Evolutionary conservation across 35 echinoderm and acorn worm species (phyloP).

Genomic region (Amphiura filiformis): DNA sequence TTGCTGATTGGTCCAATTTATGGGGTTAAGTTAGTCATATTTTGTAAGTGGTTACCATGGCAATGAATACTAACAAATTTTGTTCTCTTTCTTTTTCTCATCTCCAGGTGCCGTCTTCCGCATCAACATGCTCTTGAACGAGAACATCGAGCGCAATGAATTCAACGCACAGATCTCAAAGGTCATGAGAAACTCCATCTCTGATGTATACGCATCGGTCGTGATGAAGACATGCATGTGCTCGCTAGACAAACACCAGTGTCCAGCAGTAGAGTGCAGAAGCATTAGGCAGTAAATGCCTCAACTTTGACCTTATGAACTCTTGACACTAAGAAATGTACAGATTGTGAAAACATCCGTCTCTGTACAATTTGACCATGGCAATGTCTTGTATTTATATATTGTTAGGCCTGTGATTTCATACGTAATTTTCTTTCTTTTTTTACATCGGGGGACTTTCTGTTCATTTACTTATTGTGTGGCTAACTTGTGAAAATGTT

Average conservation of each 20-base stretch:
- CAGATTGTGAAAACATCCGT: neutral
- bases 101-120: conserved; percentile 54
- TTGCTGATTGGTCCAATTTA: too few species aligned
- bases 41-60: too few species aligned
- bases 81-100: neutral
- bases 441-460: too few species aligned
- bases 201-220: neutral
- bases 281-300: conserved; percentile 17
- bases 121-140: conserved; percentile 29
- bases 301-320: neutral
- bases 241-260: conserved; percentile 36
- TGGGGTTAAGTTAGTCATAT: too few species aligned
- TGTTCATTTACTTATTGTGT: too few species aligned
- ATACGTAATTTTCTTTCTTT: neutral
- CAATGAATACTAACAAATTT: neutral
- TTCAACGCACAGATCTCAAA: conserved; percentile 12
- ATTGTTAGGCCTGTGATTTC: neutral
- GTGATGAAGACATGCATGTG: conserved; percentile 39
- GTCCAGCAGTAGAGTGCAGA: conserved; percentile 28
- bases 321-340: neutral
- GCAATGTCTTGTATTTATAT: neutral
- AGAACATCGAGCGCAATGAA: conserved; percentile 12
- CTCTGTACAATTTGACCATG: neutral
- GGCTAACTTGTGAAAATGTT: too few species aligned
- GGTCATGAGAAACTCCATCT: conserved; percentile 32